Percentiles rank a stretch among this genome's conserved stretches.
Conservation (phyloP, 2,797 vertebrate genomes). For the Synaphobranchus kaupii region DNA sequence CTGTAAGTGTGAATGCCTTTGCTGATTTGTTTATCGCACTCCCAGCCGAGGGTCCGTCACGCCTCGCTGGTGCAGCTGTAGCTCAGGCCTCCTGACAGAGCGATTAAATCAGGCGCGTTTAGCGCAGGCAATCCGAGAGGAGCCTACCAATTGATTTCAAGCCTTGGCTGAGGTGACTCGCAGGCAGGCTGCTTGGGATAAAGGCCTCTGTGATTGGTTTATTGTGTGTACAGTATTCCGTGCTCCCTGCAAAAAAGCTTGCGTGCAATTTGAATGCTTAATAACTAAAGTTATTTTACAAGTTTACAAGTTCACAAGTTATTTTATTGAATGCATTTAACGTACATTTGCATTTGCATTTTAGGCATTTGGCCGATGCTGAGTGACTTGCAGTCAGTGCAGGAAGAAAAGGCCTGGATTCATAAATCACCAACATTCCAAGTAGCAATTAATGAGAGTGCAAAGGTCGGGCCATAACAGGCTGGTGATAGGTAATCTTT, state of each 20-base stretch:
- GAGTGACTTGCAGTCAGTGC: no score
- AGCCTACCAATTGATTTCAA: background rate
- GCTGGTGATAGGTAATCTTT: no score
- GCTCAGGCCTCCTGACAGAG: background rate
- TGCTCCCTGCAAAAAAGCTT: background rate
- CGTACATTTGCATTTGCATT: no score
- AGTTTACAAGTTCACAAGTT: no score
- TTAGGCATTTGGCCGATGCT: no score
- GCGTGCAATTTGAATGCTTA: background rate
- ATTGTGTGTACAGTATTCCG: background rate
- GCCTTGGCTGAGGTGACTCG: background rate
- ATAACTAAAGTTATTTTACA: no score
- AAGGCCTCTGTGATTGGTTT: background rate
- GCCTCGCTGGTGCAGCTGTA: background rate
- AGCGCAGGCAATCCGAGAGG: background rate
- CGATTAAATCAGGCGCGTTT: background rate
- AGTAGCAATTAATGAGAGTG: no score
- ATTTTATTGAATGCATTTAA: no score
- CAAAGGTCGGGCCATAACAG: no score
- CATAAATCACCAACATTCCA: no score
- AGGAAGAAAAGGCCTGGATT: no score
- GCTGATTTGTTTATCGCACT: background rate
- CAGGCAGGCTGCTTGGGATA: background rate
- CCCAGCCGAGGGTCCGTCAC: background rate
- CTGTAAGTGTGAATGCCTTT: background rate